Evolutionary conservation across 2,113 vertebrate genomes (phyloP), one percentile per base, ranked within the genome.

Genomic region (Oreochromis spilurus): DNA sequence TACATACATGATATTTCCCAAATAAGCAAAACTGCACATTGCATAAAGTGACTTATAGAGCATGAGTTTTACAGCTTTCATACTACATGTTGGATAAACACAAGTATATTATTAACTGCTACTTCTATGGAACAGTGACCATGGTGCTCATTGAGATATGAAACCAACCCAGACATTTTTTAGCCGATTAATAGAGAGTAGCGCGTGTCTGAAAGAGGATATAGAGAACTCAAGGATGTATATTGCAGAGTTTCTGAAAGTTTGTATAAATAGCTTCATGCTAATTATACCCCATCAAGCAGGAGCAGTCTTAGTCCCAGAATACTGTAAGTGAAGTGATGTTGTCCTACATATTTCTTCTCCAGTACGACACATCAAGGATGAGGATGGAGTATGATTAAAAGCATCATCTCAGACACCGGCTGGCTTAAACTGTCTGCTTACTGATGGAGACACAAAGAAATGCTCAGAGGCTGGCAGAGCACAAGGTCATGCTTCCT

Each of bases 231-330:
- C 70, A 80, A 82, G 81, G 45, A 84, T 88, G 14, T 48, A 67
- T 53, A 79, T 40, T 81, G 62, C 65, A 19, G 83, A 84, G 72
- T 79, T 75, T 84, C 58, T 24, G 79, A 67, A 91, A 89, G 85
- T 92, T 89, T 88, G 45, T 83, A 89, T 91, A 87, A 80, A 89
- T 90, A 93, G 81, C 84, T 48, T 79, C 3, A 34, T 58, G 81
- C 92, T 94, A 92, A 93, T 93, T 94, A 93, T 91, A 91, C 43
- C 60, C 53, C 13, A 11, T 89, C 87, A 82, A 83, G 87, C 85
- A 87, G 84, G 77, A 81, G 52, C 57, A 52, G 87, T 90, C 72
- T 79, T 54, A 75, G 87, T 89, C 90, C 85, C 85, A 87, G 82
- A 89, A 89, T 91, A 90, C 86, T 88, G 90, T 81, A 79, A 88